Percentiles rank a stretch among this genome's conserved stretches.
phyloP scores from a whole-genome alignment of 35 echinoderm and acorn worm species.

The Heliocidaris tuberculata region DNA sequence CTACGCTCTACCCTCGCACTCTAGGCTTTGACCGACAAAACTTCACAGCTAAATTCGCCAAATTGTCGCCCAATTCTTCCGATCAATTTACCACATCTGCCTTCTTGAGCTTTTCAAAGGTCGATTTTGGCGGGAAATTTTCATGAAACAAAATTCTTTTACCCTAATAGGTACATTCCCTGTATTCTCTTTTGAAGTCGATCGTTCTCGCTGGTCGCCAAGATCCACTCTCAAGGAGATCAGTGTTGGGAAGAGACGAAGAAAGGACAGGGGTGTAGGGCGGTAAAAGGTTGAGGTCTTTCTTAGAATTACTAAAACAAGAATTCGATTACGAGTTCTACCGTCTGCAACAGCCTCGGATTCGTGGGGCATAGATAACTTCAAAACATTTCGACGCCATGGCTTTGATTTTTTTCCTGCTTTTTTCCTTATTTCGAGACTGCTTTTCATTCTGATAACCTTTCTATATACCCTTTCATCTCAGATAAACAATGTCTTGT shows the following conservation, averaged over 20 bases:
- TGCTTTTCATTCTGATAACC: not conserved
- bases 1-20: not conserved
- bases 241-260: not conserved
- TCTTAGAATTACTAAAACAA: not conserved
- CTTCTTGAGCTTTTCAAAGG: not conserved
- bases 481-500: not conserved
- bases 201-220: not conserved
- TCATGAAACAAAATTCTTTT: slow-evolving; percentile 6
- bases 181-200: not conserved
- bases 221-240: not conserved
- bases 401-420: not conserved
- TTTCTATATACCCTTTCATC: not conserved
- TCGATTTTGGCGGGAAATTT: slow-evolving; percentile 42
- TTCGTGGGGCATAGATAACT: not conserved
- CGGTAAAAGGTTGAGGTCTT: not conserved
- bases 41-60: slow-evolving; percentile 41
- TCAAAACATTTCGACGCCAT: not conserved
- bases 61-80: slow-evolving; percentile 43
- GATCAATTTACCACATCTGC: slow-evolving; percentile 40
- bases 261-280: not conserved
- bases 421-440: not conserved
- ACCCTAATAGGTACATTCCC: not conserved
- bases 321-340: not conserved
- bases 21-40: slow-evolving; percentile 11
- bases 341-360: not conserved